phyloP scores from a whole-genome alignment of 2,113 vertebrate genomes.

The Bos javanicus region DNA sequence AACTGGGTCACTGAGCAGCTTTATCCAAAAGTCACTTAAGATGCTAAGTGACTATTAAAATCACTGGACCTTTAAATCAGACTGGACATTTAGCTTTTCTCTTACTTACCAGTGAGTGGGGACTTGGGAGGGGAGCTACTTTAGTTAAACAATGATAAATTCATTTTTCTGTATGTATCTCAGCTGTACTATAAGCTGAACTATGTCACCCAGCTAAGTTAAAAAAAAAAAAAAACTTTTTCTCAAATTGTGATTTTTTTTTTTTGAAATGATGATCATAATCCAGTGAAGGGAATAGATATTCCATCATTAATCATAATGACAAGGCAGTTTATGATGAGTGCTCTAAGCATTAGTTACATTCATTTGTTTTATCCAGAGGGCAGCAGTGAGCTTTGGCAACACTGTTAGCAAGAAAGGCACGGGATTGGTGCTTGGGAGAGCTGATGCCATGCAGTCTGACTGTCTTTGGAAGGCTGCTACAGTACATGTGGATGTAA shows the following conservation, averaged over 20 bases:
- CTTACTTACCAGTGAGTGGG: neutral
- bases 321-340: neutral
- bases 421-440: fast-evolving
- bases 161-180: neutral
- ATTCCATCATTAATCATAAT: neutral
- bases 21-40: neutral
- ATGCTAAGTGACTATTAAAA: neutral
- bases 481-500: neutral
- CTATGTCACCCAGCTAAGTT: neutral
- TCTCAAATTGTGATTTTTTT: neutral
- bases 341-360: neutral
- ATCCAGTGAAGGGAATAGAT: neutral
- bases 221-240: neutral
- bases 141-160: neutral
- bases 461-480: neutral
- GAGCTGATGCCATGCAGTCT: neutral
- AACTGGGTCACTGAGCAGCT: neutral
- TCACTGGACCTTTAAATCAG: neutral
- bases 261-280: neutral
- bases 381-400: slow-evolving; percentile 62
- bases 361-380: slow-evolving; percentile 22
- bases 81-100: neutral
- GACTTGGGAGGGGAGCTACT: neutral
- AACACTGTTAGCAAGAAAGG: neutral
- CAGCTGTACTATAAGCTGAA: neutral